Conservation (phyloP, 2,113 vertebrate species). For the Dipodomys spectabilis region DNA sequence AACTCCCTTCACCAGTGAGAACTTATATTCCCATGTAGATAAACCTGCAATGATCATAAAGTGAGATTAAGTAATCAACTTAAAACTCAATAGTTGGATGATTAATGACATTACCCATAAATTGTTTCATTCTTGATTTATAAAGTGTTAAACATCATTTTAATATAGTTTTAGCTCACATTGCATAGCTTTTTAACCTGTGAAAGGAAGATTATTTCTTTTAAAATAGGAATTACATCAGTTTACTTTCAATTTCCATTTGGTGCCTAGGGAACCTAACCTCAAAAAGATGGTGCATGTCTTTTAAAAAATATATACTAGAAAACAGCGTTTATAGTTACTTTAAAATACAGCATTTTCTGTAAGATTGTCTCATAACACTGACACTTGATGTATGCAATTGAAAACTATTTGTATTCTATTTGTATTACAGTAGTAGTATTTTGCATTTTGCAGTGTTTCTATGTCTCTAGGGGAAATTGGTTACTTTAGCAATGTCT, state of each 20-base stretch:
- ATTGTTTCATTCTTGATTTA: slow-evolving; percentile 78
- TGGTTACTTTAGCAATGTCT: neutral
- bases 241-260: neutral
- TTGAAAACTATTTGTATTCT: neutral
- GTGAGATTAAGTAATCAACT: slow-evolving; percentile 85
- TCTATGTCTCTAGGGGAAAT: neutral
- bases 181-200: slow-evolving; percentile 60
- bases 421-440: neutral
- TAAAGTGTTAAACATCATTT: slow-evolving; percentile 81
- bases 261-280: neutral
- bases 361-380: neutral
- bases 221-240: slow-evolving; percentile 63
- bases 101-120: slow-evolving; percentile 85
- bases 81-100: slow-evolving; percentile 82
- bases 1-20: too few relatives aligned
- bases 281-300: neutral
- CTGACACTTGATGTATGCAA: neutral
- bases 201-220: slow-evolving; percentile 70
- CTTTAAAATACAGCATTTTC: neutral
- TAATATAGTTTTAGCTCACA: slow-evolving; percentile 58
- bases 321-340: neutral
- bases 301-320: neutral
- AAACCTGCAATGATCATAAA: slow-evolving; percentile 80
- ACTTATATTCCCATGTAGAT: slow-evolving; percentile 74
- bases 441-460: neutral